These are phyloP conservation scores for Opisthograptis luteolata DNA, from an alignment of 2,888 invertebrate genomes.

Conservation along the genomic window DNA sequence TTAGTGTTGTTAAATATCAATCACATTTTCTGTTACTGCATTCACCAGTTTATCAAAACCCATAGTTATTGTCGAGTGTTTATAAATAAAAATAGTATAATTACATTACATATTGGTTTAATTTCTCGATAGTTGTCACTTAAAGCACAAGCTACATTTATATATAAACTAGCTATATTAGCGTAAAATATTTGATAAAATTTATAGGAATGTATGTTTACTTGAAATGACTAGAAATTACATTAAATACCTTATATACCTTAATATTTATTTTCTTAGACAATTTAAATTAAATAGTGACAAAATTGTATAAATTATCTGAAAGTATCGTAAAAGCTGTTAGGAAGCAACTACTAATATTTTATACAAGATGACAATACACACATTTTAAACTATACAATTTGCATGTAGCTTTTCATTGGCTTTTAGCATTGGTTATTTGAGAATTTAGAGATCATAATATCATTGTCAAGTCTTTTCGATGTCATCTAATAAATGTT, in stretches of 20 bases:
- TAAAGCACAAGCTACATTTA: slow-evolving; percentile 25
- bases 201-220: slow-evolving; percentile 39
- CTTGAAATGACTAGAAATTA: slow-evolving; percentile 49
- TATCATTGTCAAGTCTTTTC: slow-evolving; percentile 27
- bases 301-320: slow-evolving; percentile 23
- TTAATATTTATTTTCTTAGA: slow-evolving; percentile 9
- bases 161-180: slow-evolving; percentile 3
- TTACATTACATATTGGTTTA: slow-evolving; percentile 32
- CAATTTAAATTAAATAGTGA: slow-evolving; percentile 16
- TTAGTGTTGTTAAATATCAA: too few relatives aligned
- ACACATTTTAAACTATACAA: slow-evolving; percentile 15
- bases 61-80: too few relatives aligned
- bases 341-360: slow-evolving; percentile 14
- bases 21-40: background rate
- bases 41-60: too few relatives aligned
- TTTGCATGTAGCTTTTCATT: slow-evolving; percentile 25
- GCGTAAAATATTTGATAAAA: slow-evolving; percentile 9
- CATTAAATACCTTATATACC: slow-evolving; percentile 12
- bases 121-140: slow-evolving; percentile 14
- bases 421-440: slow-evolving; percentile 27
- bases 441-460: slow-evolving; percentile 31
- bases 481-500: slow-evolving; percentile 19
- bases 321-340: slow-evolving; percentile 17
- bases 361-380: slow-evolving; percentile 11
- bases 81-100: slow-evolving; percentile 22